phyloP scores from a whole-genome alignment of 2,113 vertebrate species.

The Alaudala cheleensis region DNA sequence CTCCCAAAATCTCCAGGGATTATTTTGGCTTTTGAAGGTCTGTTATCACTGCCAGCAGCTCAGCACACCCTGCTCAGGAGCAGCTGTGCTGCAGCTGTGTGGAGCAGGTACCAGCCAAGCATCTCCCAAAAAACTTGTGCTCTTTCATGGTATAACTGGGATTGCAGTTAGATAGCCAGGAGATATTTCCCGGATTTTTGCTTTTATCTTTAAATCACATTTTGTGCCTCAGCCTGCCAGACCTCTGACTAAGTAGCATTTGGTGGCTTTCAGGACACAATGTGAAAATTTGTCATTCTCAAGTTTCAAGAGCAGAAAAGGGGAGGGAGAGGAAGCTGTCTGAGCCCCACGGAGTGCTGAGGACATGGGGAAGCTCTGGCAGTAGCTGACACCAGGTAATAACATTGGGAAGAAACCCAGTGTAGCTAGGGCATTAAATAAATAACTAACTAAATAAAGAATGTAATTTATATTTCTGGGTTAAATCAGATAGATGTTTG shows the following conservation, averaged over 20 bases:
- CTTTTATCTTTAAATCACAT: not conserved
- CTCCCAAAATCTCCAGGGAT: not conserved
- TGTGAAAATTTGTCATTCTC: not conserved
- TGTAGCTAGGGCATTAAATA: not conserved
- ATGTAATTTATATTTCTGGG: not conserved
- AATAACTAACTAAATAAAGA: not conserved
- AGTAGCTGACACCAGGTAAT: not conserved
- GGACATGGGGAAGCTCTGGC: not conserved
- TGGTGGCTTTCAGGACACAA: not conserved
- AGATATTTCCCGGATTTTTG: not conserved
- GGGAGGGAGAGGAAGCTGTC: not conserved
- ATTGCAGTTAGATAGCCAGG: not conserved
- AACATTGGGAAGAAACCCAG: not conserved
- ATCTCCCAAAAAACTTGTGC: not conserved
- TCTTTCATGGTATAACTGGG: rapidly evolving
- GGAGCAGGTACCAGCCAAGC: not conserved
- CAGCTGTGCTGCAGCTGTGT: not conserved
- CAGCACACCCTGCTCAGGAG: rapidly evolving
- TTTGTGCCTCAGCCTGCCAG: not conserved
- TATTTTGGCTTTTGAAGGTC: not conserved
- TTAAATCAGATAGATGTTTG: not conserved
- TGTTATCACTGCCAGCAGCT: not conserved
- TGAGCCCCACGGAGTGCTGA: rapidly evolving
- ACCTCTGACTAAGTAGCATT: not conserved
- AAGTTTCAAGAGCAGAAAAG: not conserved